phyloP scores from a whole-genome alignment of 53 echinoderm and acorn worm genomes.

The Stichopus horrens region DNA sequence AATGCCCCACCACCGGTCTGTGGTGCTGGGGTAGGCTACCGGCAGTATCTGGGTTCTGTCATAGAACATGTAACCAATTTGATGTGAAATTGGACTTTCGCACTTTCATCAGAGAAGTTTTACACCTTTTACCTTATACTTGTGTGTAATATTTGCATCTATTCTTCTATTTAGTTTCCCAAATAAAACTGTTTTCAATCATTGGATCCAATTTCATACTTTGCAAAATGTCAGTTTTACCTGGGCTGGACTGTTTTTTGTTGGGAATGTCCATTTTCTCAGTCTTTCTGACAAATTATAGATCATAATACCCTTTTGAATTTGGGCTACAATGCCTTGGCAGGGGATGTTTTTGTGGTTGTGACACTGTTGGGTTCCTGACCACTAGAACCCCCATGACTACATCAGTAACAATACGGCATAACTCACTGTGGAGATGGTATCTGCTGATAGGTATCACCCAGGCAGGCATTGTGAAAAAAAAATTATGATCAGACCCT shows the following conservation, averaged over 20 bases:
- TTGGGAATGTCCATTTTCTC: background rate
- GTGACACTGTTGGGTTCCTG: background rate
- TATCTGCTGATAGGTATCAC: background rate
- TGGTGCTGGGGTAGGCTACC: no score
- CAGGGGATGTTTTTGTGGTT: constrained; percentile 6
- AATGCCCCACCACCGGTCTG: no score
- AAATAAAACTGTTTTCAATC: no score
- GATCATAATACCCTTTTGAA: background rate
- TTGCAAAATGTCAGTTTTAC: background rate
- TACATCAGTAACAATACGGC: background rate
- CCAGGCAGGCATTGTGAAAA: no score
- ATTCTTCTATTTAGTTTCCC: no score
- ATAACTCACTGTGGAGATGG: background rate
- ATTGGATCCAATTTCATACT: background rate
- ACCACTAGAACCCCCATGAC: background rate
- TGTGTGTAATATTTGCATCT: no score
- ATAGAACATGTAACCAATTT: no score
- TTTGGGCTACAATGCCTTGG: background rate
- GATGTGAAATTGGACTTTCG: no score
- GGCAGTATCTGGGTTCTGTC: no score
- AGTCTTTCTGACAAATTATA: background rate
- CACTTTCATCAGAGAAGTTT: no score
- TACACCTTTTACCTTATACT: no score
- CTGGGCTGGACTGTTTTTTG: background rate
- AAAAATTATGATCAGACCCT: background rate